These are phyloP conservation scores for Dendropsophus ebraccatus DNA, from an alignment of 2,113 vertebrate species.

Conservation along the genomic window DNA sequence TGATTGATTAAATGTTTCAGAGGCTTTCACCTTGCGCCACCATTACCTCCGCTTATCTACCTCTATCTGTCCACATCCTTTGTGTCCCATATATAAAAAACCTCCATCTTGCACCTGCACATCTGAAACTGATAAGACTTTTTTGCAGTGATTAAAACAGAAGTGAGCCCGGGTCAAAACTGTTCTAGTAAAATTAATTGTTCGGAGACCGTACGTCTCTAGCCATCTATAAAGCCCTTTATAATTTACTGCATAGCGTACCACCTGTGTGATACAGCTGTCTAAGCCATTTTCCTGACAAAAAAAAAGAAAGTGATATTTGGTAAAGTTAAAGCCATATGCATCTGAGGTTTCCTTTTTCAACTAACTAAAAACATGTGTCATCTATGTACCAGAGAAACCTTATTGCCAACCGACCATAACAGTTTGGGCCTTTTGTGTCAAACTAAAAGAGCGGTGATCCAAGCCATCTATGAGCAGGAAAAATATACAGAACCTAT, in stretches of 20 bases:
- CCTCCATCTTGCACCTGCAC: conserved; percentile 65
- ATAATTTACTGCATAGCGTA: conserved; percentile 65
- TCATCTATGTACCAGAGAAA: conserved; percentile 42
- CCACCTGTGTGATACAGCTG: conserved; percentile 69
- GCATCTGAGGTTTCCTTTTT: conserved; percentile 66
- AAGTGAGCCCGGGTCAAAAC: conserved; percentile 66
- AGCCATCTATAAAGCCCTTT: conserved; percentile 65
- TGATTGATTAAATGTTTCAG: conserved; percentile 52
- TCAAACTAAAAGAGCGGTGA: conserved; percentile 20
- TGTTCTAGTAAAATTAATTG: conserved; percentile 69
- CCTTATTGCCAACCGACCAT: conserved; percentile 45
- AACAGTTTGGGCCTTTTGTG: conserved; percentile 40
- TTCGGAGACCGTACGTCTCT: conserved; percentile 67
- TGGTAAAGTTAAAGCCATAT: conserved; percentile 63
- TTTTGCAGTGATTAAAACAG: conserved; percentile 67
- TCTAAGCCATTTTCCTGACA: conserved; percentile 62
- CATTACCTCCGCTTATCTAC: conserved; percentile 23
- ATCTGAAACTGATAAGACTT: conserved; percentile 69
- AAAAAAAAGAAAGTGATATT: conserved; percentile 63
- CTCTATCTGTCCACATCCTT: conserved; percentile 14
- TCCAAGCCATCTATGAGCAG: conserved; percentile 10
- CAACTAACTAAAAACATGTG: conserved; percentile 69
- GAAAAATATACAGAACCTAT: conserved; percentile 51
- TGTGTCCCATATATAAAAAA: conserved; percentile 43
- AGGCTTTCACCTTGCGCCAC: conserved; percentile 18